Percentiles rank a stretch among this genome's conserved stretches.
Evolutionary conservation across 2,797 vertebrate species (phyloP).

Genomic region (Sebastes vulpes): DNA sequence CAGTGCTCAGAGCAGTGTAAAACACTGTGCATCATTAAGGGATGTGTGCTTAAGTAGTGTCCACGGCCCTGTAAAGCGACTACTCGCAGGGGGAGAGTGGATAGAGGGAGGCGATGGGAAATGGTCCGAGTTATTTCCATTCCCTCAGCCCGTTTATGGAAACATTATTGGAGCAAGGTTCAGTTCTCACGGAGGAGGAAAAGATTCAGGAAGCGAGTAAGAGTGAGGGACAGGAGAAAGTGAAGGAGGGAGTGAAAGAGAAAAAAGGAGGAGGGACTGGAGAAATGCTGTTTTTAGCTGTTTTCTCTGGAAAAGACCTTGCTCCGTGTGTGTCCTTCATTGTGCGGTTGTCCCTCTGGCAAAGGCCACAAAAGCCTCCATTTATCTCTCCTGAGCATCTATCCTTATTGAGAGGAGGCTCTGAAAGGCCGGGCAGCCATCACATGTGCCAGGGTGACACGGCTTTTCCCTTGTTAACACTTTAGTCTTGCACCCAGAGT

Average conservation of each 20-base stretch:
- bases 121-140: slow-evolving; percentile 84
- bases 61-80: slow-evolving; percentile 59
- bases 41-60: slow-evolving; percentile 63
- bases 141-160: slow-evolving; percentile 82
- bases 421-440: slow-evolving; percentile 70
- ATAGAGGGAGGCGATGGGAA: slow-evolving; percentile 68
- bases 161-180: slow-evolving; percentile 78
- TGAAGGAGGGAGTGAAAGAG: slow-evolving; percentile 48
- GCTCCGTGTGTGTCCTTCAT: slow-evolving; percentile 81
- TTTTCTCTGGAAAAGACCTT: slow-evolving; percentile 76
- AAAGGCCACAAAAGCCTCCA: slow-evolving; percentile 80
- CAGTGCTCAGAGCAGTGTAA: slow-evolving; percentile 49
- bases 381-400: slow-evolving; percentile 81
- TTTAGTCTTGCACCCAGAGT: slow-evolving; percentile 52
- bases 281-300: slow-evolving; percentile 74
- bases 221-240: slow-evolving; percentile 50
- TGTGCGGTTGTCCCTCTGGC: slow-evolving; percentile 77
- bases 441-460: slow-evolving; percentile 79
- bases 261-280: slow-evolving; percentile 27
- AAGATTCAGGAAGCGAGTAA: slow-evolving; percentile 52
- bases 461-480: slow-evolving; percentile 85
- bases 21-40: slow-evolving; percentile 69
- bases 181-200: slow-evolving; percentile 78
- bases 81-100: slow-evolving; percentile 38
- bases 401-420: slow-evolving; percentile 72